A percentile compares a stretch with the other conserved stretches of the same genome.
These are phyloP conservation scores for Penaeus japonicus DNA, from an alignment of 1,140 invertebrate species.

Conservation along the genomic window DNA sequence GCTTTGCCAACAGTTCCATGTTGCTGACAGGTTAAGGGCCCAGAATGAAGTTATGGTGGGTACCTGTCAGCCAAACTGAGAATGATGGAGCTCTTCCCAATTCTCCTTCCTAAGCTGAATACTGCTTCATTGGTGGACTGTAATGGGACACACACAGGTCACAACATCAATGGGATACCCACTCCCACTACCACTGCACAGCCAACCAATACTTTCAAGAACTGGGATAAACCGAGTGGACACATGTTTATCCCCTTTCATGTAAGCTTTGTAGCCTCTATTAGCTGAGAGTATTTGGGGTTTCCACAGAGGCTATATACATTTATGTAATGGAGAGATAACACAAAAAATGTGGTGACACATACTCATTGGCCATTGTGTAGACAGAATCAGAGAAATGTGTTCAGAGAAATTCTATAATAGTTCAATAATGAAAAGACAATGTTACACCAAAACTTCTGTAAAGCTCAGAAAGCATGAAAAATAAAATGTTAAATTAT, in stretches of 20 bases:
- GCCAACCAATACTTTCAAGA: neutral
- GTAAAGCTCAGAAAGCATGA: too few relatives aligned
- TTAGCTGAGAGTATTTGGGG: too few relatives aligned
- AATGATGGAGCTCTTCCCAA: constrained; percentile 39
- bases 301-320: too few relatives aligned
- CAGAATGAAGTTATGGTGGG: constrained; percentile 6
- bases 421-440: neutral
- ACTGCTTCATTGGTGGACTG: constrained; percentile 43
- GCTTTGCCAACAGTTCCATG: neutral
- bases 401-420: neutral
- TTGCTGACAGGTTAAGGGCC: constrained; percentile 8
- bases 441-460: neutral
- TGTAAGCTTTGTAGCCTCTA: too few relatives aligned
- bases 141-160: constrained; percentile 50
- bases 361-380: neutral
- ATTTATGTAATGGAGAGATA: neutral
- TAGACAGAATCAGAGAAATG: neutral
- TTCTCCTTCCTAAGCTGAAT: constrained; percentile 30
- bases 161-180: constrained; percentile 38
- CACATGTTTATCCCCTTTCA: too few relatives aligned
- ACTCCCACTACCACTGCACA: constrained; percentile 13
- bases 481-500: too few relatives aligned
- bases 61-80: constrained; percentile 52
- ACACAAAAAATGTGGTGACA: neutral
- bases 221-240: too few relatives aligned